Conservation (phyloP, 2,888 invertebrate species). For the Himalopsyche japonica region DNA sequence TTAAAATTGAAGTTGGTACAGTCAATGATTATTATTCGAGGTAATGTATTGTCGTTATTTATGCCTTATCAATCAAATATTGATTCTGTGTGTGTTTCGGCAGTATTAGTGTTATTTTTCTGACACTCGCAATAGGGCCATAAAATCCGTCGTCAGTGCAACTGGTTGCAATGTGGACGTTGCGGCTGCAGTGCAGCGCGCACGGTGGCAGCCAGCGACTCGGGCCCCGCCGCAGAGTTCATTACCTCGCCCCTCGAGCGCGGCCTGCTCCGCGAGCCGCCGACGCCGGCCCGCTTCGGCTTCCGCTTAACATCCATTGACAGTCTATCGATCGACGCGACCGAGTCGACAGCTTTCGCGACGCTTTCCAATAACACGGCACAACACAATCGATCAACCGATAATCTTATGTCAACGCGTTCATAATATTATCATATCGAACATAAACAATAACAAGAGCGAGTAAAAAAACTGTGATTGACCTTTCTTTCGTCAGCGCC, state of each 20-base stretch:
- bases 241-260: constrained; percentile 26
- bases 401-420: not conserved
- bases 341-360: constrained; percentile 25
- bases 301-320: constrained; percentile 27
- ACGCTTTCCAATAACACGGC: not conserved
- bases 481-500: not conserved
- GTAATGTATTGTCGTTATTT: too few relatives aligned
- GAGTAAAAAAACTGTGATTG: not conserved
- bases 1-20: too few relatives aligned
- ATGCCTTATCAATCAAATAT: too few relatives aligned
- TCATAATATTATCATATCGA: not conserved
- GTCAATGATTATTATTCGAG: too few relatives aligned
- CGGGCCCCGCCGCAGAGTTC: constrained; percentile 31
- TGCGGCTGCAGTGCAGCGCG: not conserved
- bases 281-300: constrained; percentile 2
- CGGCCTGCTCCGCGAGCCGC: not conserved
- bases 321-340: constrained; percentile 36
- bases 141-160: not conserved
- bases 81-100: too few relatives aligned
- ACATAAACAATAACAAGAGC: not conserved
- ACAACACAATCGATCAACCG: not conserved
- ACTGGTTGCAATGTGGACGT: not conserved
- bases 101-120: too few relatives aligned
- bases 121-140: not conserved
- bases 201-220: constrained; percentile 19